Evolutionary conservation across 35 echinoderm and acorn worm genomes (phyloP), one percentile per base, ranked within the genome.

Genomic region (Eucidaris tribuloides): DNA sequence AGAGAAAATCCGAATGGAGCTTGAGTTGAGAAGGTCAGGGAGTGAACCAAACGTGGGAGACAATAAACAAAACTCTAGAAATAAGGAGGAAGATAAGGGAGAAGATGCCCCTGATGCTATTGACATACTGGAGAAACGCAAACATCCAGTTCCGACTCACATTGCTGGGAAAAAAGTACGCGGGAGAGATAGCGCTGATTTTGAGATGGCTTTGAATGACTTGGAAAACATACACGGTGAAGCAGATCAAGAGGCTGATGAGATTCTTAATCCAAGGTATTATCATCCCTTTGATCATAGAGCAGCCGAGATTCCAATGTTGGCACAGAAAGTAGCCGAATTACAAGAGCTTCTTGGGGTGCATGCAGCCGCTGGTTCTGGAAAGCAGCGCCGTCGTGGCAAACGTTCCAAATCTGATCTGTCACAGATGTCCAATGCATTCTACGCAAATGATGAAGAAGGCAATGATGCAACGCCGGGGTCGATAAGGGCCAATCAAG

Each of bases 201-300:
- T 84, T 84, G 85, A 88, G 33, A 58, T 32, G 66, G 85, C 85
- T 25, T 79, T 88, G 25, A 65, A 79, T 49, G 65, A 88, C 33
- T 55, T 88, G 13, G 65, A 88, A 58, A 42, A 62, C 23, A 88
- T 88, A 35, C 78, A 88, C 76, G 52, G 76, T 54, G 45, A 80
- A 28, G 42, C 78, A 29, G 85, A 88, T 63, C 23, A 81, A 66
- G 85, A 88, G 25, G 61, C 85, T 19, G 76, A 80, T 48, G 77
- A 88, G 9, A 38, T 88, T 17, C 62, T 84, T 7, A 50, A 68
- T 38, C 61, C 42, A 7, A 48, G 71, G 24, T 68, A 34, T 57
- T 44, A 66, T 27, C 31, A 34, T 36, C 62, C 82, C 19, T 84
- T 70, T 49, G 63, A 84, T 66, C 82, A 84, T 29, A 70, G 82